A percentile compares a stretch with the other conserved stretches of the same genome.
These are phyloP conservation scores for Carcharodon carcharias DNA, from an alignment of 2,797 vertebrate species.

Conservation along the genomic window DNA sequence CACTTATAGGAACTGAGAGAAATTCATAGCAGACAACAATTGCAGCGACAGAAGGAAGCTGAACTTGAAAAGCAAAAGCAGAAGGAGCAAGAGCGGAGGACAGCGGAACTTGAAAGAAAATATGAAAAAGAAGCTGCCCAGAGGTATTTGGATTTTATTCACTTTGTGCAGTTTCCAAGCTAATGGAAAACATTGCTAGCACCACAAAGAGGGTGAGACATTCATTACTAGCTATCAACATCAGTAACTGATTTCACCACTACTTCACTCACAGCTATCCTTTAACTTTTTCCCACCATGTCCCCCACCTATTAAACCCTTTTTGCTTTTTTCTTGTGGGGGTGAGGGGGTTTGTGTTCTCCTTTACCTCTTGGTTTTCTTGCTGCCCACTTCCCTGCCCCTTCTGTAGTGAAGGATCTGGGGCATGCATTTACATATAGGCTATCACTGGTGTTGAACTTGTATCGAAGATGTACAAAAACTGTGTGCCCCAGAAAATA, in stretches of 20 bases:
- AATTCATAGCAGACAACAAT: constrained; percentile 84
- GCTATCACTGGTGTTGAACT: not conserved
- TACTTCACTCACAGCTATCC: not conserved
- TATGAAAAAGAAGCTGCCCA: constrained; percentile 60
- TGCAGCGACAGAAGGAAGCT: constrained; percentile 80
- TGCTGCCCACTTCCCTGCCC: not conserved
- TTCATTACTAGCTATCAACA: not conserved
- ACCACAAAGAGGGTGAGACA: not conserved
- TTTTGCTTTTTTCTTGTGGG: not conserved
- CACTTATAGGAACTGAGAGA: constrained; percentile 84
- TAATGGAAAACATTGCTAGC: not conserved
- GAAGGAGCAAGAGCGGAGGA: constrained; percentile 68
- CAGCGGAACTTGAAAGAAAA: constrained; percentile 69
- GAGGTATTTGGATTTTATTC: constrained; percentile 57
- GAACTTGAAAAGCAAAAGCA: constrained; percentile 68
- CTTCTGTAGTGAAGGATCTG: not conserved
- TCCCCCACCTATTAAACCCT: not conserved
- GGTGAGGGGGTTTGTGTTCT: not conserved
- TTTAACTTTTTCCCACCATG: not conserved
- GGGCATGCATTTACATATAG: not conserved
- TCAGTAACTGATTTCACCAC: not conserved
- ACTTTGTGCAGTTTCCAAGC: not conserved
- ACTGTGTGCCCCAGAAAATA: not conserved
- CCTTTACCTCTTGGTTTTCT: not conserved
- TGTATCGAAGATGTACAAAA: not conserved